Conservation (phyloP, 2,797 vertebrate species). For the Onychomys arenicola region DNA sequence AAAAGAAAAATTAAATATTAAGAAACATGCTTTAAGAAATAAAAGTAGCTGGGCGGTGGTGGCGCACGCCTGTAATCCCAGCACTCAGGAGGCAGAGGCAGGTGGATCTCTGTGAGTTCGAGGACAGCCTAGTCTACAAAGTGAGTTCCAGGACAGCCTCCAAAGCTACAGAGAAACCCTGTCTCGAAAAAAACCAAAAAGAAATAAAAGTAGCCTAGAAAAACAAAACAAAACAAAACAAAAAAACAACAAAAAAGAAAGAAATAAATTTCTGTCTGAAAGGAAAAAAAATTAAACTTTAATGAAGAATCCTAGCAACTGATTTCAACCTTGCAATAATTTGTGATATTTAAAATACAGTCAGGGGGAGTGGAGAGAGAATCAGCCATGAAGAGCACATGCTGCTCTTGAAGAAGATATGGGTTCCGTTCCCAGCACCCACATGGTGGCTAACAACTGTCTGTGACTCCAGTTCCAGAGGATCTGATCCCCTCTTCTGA, state of each 20-base stretch:
- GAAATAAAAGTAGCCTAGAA: not conserved
- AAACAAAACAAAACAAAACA: too few relatives aligned
- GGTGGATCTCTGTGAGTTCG: too few relatives aligned
- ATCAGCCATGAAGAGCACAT: not conserved
- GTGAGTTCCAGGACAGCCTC: too few relatives aligned
- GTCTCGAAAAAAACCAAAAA: too few relatives aligned
- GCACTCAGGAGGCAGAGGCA: too few relatives aligned
- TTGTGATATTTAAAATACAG: constrained; percentile 2
- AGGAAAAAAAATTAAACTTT: not conserved
- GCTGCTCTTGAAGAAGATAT: not conserved
- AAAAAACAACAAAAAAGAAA: too few relatives aligned
- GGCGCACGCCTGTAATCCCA: too few relatives aligned
- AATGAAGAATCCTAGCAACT: constrained; percentile 39
- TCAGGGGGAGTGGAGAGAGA: not conserved
- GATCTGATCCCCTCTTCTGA: not conserved
- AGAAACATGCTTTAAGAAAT: constrained; percentile 33
- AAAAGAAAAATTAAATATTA: constrained; percentile 29
- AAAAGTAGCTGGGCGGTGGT: too few relatives aligned
- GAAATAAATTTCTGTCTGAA: not conserved
- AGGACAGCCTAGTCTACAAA: too few relatives aligned
- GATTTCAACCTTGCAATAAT: constrained; percentile 33
- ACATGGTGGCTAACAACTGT: not conserved
- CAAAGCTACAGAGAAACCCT: too few relatives aligned
- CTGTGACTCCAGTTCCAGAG: not conserved
- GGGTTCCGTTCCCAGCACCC: not conserved